A percentile compares a stretch with the other conserved stretches of the same genome.
Conservation (phyloP, 1,140 invertebrate genomes). For the Pinna nobilis region DNA sequence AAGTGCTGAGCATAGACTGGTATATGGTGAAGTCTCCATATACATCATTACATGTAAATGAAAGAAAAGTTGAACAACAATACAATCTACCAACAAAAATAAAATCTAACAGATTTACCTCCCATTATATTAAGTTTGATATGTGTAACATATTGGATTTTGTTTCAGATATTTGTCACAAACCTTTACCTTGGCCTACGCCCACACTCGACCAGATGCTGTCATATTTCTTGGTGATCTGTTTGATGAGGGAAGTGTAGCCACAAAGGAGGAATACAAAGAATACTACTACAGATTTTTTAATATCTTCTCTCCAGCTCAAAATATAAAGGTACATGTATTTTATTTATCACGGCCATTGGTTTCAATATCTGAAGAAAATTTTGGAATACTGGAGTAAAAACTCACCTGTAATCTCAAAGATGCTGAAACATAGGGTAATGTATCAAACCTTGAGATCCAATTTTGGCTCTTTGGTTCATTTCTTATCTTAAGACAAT, state of each 20-base stretch:
- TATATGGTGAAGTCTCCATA: no score
- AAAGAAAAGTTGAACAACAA: no score
- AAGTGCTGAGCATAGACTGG: no score
- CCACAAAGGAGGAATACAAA: conserved; percentile 80
- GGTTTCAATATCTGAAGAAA: not conserved
- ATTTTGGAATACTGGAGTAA: no score
- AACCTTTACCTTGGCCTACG: conserved; percentile 84
- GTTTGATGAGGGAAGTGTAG: conserved; percentile 92
- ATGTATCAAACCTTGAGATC: no score
- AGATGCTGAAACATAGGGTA: no score
- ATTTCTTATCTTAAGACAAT: no score
- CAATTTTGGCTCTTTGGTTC: no score
- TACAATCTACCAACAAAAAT: no score
- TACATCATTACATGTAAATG: not conserved
- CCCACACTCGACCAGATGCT: conserved; percentile 87
- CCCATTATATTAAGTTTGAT: not conserved
- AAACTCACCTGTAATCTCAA: no score
- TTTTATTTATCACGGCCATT: not conserved
- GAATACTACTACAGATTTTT: conserved; percentile 68
- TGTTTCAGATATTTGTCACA: conserved; percentile 84
- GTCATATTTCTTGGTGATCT: conserved; percentile 93
- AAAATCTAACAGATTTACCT: no score
- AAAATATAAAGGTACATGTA: conserved; percentile 53
- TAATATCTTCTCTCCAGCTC: conserved; percentile 61
- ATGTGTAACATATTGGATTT: not conserved